phyloP scores from a whole-genome alignment of 1,140 invertebrate species.

The Bombus confusus region DNA sequence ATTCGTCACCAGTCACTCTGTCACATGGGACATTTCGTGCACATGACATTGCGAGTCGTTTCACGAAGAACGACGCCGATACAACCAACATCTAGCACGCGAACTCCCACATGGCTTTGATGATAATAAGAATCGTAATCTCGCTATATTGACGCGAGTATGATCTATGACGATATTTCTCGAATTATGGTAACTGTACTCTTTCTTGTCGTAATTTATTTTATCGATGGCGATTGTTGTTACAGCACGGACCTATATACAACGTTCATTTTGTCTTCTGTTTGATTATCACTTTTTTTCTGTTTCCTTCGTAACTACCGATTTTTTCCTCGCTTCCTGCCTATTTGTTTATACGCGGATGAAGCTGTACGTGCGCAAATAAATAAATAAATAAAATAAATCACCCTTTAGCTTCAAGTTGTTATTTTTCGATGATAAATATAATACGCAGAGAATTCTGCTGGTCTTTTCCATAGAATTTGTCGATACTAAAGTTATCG shows the following conservation, averaged over 20 bases:
- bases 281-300: neutral
- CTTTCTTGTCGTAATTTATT: neutral
- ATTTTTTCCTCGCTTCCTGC: neutral
- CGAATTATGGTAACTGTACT: neutral
- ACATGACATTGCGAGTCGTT: conserved; percentile 14
- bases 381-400: neutral
- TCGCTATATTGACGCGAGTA: neutral
- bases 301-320: neutral
- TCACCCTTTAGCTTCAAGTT: neutral
- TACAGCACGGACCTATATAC: neutral
- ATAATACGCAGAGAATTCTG: neutral
- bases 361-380: neutral
- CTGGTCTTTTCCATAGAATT: neutral
- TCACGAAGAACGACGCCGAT: neutral
- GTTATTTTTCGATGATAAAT: neutral
- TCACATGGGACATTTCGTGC: conserved; percentile 24
- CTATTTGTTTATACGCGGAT: neutral
- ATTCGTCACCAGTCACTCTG: conserved; percentile 17
- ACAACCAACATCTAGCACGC: neutral
- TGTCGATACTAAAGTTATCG: neutral
- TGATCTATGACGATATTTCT: neutral
- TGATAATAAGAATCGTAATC: neutral
- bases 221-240: neutral
- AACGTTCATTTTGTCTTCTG: neutral
- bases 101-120: neutral